Evolutionary conservation across 1,140 invertebrate species (phyloP).

Genomic region (Conopomorpha cramerella): DNA sequence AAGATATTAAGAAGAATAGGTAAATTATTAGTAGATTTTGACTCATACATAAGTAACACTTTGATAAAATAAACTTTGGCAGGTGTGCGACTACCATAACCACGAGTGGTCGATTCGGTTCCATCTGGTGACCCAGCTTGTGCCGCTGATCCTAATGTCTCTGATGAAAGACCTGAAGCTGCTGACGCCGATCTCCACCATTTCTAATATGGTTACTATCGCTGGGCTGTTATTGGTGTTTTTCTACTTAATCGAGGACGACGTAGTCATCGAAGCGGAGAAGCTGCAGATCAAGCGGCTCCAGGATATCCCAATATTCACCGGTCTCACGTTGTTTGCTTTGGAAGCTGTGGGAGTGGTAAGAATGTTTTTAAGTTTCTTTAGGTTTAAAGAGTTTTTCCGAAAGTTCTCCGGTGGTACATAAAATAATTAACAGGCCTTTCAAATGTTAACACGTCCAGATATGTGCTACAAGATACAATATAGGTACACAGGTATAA

Average conservation of each 20-base stretch:
- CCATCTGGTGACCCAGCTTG: constrained; percentile 69
- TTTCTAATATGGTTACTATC: constrained; percentile 72
- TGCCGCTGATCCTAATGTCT: constrained; percentile 74
- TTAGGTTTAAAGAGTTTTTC: constrained; percentile 3
- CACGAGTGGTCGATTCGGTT: constrained; percentile 37
- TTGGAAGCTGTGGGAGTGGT: constrained; percentile 82
- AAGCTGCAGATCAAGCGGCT: constrained; percentile 33
- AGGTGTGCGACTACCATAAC: constrained; percentile 28
- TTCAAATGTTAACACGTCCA: too few relatives aligned
- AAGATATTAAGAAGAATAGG: too few relatives aligned
- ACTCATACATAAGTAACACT: too few relatives aligned
- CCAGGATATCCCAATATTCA: constrained; percentile 66
- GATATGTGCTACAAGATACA: too few relatives aligned
- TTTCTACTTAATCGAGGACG: constrained; percentile 67
- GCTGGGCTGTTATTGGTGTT: constrained; percentile 71
- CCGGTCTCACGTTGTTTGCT: constrained; percentile 81
- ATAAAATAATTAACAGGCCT: too few relatives aligned
- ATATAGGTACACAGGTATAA: too few relatives aligned
- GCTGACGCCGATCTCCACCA: constrained; percentile 72
- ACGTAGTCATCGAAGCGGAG: constrained; percentile 52
- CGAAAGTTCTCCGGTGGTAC: too few relatives aligned
- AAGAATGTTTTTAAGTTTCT: constrained; percentile 26
- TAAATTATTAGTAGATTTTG: too few relatives aligned
- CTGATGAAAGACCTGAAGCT: constrained; percentile 74
- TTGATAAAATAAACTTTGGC: constrained; percentile 1